phyloP scores from a whole-genome alignment of 2,797 vertebrate species.

The Busarellus nigricollis region DNA sequence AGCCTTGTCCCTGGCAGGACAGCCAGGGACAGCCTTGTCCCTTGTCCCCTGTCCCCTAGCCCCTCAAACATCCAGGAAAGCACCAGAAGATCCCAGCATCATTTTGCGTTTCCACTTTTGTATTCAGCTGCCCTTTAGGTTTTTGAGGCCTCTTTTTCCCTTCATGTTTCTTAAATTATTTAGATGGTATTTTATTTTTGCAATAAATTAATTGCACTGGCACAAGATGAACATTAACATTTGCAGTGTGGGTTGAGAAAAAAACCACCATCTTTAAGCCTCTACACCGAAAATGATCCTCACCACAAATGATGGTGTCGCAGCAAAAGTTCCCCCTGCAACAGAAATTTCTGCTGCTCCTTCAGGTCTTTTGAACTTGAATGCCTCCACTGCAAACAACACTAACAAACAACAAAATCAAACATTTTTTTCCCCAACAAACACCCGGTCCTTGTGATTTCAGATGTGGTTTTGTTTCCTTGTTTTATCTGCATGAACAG shows the following conservation, averaged over 20 bases:
- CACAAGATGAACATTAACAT: neutral
- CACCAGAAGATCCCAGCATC: neutral
- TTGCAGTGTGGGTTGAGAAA: neutral
- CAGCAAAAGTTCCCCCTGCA: neutral
- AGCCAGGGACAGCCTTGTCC: no score
- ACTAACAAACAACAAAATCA: neutral
- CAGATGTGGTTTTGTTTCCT: constrained; percentile 14
- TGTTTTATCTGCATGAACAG: constrained; percentile 46
- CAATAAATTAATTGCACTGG: neutral
- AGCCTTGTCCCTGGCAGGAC: neutral
- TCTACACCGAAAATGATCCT: neutral
- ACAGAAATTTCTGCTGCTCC: neutral
- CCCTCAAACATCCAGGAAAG: accelerated
- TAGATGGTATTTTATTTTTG: neutral
- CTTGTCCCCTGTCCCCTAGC: no score
- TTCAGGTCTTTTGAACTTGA: neutral
- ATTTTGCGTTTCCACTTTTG: neutral
- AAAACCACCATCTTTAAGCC: neutral
- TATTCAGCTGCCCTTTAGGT: neutral
- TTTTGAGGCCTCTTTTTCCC: neutral
- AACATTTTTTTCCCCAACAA: neutral
- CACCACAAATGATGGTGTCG: neutral
- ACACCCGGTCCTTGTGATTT: neutral
- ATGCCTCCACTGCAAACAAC: neutral
- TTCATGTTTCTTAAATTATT: neutral